These are phyloP conservation scores for Periphyllus acericola DNA, from an alignment of 2,888 invertebrate genomes.

Conservation along the genomic window DNA sequence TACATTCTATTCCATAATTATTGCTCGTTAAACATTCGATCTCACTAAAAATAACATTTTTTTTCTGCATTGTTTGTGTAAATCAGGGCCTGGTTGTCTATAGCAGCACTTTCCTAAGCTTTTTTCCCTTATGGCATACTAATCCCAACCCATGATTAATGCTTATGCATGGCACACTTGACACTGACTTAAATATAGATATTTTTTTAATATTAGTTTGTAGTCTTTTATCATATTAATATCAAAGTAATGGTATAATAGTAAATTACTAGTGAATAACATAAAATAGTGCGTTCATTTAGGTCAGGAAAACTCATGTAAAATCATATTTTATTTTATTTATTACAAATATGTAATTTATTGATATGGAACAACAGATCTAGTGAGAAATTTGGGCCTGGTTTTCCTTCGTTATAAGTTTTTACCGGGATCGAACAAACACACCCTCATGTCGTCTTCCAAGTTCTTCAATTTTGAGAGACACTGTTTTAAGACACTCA, in stretches of 20 bases:
- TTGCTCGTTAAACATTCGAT: no score
- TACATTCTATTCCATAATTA: no score
- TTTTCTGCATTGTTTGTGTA: no score
- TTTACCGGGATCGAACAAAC: not conserved
- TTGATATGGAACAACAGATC: not conserved
- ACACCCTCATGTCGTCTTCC: no score
- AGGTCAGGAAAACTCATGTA: no score
- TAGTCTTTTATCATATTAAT: conserved; percentile 14
- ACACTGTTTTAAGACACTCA: no score
- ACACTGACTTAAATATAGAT: conserved; percentile 1
- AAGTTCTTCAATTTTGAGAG: no score
- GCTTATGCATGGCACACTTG: conserved; percentile 10
- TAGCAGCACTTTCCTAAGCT: conserved; percentile 10
- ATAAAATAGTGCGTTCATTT: not conserved
- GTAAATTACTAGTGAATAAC: conserved; percentile 5
- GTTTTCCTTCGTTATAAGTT: not conserved
- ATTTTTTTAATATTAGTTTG: not conserved
- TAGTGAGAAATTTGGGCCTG: conserved; percentile 7
- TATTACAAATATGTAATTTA: conserved; percentile 3
- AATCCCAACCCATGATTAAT: conserved; percentile 14
- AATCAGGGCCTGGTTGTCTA: no score
- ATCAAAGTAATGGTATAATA: conserved; percentile 20
- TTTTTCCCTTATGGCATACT: conserved; percentile 5
- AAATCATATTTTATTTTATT: conserved; percentile 19
- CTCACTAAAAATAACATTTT: no score